A percentile compares a stretch with the other conserved stretches of the same genome.
Conservation (phyloP, 2,888 invertebrate genomes). For the Kuschelorhynchus macadamiae region DNA sequence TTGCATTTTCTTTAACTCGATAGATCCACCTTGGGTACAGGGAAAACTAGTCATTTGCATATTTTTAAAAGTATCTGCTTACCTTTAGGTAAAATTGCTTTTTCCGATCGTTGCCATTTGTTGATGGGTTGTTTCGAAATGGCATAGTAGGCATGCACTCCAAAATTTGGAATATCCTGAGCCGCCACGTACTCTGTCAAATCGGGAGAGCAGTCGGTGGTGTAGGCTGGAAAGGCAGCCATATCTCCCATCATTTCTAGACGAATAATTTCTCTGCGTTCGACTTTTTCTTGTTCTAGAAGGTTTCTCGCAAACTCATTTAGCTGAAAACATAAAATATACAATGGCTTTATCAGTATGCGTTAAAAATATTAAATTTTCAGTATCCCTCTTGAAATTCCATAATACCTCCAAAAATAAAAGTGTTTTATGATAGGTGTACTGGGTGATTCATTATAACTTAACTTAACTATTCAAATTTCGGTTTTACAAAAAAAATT, state of each 20-base stretch:
- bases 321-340: conserved; percentile 24
- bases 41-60: no score
- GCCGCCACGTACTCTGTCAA: conserved; percentile 68
- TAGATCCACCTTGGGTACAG: no score
- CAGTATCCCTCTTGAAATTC: no score
- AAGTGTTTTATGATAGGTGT: no score
- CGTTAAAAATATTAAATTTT: no score
- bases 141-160: conserved; percentile 71
- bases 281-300: conserved; percentile 60
- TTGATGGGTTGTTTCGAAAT: conserved; percentile 68
- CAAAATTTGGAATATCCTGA: conserved; percentile 70
- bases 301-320: conserved; percentile 64
- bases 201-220: conserved; percentile 66
- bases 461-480: no score
- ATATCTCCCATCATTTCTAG: conserved; percentile 57
- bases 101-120: conserved; percentile 66
- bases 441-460: no score
- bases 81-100: conserved; percentile 62
- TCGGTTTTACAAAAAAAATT: no score
- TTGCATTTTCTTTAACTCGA: no score
- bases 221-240: conserved; percentile 62
- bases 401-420: no score
- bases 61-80: no score
- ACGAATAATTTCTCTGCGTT: conserved; percentile 51
- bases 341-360: no score